phyloP scores from a whole-genome alignment of 2,888 invertebrate genomes.

The Bombylius major region DNA sequence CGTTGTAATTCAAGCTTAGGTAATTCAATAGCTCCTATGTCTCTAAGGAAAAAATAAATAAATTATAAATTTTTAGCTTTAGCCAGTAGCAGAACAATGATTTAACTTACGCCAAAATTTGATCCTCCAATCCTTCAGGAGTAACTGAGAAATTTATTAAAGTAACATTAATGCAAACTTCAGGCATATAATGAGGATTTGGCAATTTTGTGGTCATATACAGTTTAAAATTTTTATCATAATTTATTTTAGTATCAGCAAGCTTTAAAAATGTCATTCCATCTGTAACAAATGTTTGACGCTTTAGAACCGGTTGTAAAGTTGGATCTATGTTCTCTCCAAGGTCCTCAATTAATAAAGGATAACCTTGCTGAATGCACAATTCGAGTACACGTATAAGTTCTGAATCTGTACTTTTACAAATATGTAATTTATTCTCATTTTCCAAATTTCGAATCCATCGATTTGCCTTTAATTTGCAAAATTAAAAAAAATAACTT shows the following conservation, averaged over 20 bases:
- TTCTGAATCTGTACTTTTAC: constrained; percentile 64
- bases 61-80: background rate
- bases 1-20: constrained; percentile 76
- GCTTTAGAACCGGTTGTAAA: constrained; percentile 66
- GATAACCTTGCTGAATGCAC: constrained; percentile 67
- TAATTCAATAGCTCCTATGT: constrained; percentile 80
- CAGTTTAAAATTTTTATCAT: constrained; percentile 70
- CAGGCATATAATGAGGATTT: constrained; percentile 89
- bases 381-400: constrained; percentile 68
- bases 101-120: constrained; percentile 66
- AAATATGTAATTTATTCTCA: constrained; percentile 56
- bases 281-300: constrained; percentile 59
- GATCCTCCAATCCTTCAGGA: constrained; percentile 79
- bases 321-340: constrained; percentile 81
- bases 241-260: constrained; percentile 83
- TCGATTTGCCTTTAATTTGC: constrained; percentile 56
- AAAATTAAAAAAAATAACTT: constrained; percentile 3
- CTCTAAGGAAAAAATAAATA: constrained; percentile 35
- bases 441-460: constrained; percentile 86
- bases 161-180: constrained; percentile 84
- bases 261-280: constrained; percentile 71
- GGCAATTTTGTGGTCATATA: constrained; percentile 86
- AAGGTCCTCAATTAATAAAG: constrained; percentile 77
- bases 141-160: constrained; percentile 90
- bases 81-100: background rate